Base-by-base conservation (phyloP, 2,113 vertebrate genomes). In the Corapipo altera region DNA sequence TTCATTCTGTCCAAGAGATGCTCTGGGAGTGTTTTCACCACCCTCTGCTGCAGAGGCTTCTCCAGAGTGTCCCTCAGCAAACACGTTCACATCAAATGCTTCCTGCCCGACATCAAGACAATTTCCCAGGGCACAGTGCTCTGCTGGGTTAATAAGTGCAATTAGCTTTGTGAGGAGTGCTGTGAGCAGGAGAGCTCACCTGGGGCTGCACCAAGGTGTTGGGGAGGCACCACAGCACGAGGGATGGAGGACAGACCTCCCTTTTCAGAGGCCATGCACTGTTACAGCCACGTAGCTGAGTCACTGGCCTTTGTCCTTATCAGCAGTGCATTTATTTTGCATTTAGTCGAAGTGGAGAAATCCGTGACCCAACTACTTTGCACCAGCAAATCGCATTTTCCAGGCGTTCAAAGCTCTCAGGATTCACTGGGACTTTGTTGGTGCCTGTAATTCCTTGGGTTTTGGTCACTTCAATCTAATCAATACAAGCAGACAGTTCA, bases 221-320 rank as follows among this genome's bases (percentile, higher is more conserved):
- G 61, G 59, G 49, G 69, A 84, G 49, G 59, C 24, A 33, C 0
- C 1, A 10, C 26, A 17, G 43, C 37, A 5, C 0, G 0, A 66
- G 46, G 49, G 69, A 5, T 52, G 54, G 49, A 61, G 26, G 30
- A 64, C 8, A n/a, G 67, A 46, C 33, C 24, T 46, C 49, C 24
- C 20, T 11, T 58, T 57, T 14, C 39, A 20, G 44, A 62, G 48
- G 48, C 39, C 12, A 2, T 7, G 71, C 41, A 15, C 2, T 12
- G 24, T 15, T 28, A 5, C 18, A 62, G 57, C 48, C 15, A 7
- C 20, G 9, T 8, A 59, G 11, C 43, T 9, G 35, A 58, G 41
- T 15, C 4, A 2, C 65, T 89, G 48, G 32, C 69, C 43, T 35
- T 30, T 62, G 7, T 59, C 51, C 26, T 35, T 55, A 67, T 1